Conservation (phyloP, 1,140 invertebrate species). For the Trichogramma pretiosum region DNA sequence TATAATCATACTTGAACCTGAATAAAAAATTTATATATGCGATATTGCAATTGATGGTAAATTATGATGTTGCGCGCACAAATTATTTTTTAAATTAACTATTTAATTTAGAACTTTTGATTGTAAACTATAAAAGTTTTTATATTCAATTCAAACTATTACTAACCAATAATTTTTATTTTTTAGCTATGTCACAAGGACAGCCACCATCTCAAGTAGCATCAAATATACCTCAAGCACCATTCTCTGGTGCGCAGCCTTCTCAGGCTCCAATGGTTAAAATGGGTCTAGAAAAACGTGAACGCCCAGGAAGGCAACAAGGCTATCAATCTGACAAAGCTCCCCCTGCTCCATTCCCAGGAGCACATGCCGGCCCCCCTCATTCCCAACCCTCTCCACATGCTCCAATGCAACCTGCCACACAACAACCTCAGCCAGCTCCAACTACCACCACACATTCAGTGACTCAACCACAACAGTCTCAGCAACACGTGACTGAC, state of each 20-base stretch:
- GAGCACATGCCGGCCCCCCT: slow-evolving; percentile 30
- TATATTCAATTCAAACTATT: too few species aligned
- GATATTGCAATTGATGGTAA: slow-evolving; percentile 10
- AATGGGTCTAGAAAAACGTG: slow-evolving; percentile 39
- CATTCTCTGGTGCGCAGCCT: slow-evolving; percentile 30
- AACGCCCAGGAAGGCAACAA: slow-evolving; percentile 37
- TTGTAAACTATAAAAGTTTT: too few species aligned
- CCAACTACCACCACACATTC: slow-evolving; percentile 29
- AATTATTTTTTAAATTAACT: too few species aligned
- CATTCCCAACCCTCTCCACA: slow-evolving; percentile 35
- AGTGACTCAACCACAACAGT: slow-evolving; percentile 25
- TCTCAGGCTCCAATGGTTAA: slow-evolving; percentile 32
- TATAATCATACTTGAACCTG: too few species aligned
- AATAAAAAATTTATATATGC: too few species aligned
- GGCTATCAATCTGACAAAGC: slow-evolving; percentile 37
- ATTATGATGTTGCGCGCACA: neutral
- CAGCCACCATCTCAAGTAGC: slow-evolving; percentile 39
- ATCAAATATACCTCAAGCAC: slow-evolving; percentile 35
- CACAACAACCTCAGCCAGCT: slow-evolving; percentile 25
- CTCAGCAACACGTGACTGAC: slow-evolving; percentile 20
- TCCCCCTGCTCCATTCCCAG: slow-evolving; percentile 41
- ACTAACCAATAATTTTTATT: too few species aligned
- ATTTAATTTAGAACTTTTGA: too few species aligned
- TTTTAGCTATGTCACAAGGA: slow-evolving; percentile 37
- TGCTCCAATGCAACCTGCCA: slow-evolving; percentile 30